These are phyloP conservation scores for Brachionus asplanchnoidis DNA, from an alignment of 1,140 invertebrate genomes.

Conservation along the genomic window DNA sequence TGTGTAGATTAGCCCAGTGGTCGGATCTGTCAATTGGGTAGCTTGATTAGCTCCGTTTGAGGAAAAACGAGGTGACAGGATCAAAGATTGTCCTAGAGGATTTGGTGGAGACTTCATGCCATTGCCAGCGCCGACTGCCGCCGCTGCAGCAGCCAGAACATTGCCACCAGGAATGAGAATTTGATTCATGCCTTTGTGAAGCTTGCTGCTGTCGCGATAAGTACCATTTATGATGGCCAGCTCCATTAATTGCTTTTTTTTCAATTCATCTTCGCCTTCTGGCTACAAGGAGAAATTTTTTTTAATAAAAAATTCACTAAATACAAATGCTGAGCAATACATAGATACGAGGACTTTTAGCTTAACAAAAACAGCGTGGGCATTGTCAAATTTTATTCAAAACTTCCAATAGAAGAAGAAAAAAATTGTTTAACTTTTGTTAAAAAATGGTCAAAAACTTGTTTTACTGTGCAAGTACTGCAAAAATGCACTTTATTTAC, in stretches of 20 bases:
- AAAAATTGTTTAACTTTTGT: too few species aligned
- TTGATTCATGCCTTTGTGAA: constrained; percentile 17
- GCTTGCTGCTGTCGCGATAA: constrained; percentile 60
- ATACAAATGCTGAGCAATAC: background rate
- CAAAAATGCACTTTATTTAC: too few species aligned
- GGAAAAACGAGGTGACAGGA: background rate
- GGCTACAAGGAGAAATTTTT: constrained; percentile 64
- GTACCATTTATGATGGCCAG: constrained; percentile 99
- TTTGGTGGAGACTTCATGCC: background rate
- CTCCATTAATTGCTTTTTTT: constrained; percentile 99
- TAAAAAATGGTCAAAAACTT: too few species aligned
- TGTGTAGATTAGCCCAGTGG: constrained; percentile 39
- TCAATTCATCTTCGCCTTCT: constrained; percentile 97
- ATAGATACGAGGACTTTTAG: background rate
- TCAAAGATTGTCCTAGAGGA: background rate
- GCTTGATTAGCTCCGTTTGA: background rate
- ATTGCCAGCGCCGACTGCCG: background rate
- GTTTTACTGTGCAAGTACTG: too few species aligned
- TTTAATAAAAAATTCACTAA: too few species aligned
- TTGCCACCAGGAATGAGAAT: constrained; percentile 13
- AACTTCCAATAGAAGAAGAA: too few species aligned
- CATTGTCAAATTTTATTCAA: too few species aligned
- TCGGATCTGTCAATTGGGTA: constrained; percentile 20
- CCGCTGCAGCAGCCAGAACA: background rate
- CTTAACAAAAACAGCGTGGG: background rate